Base-by-base conservation (phyloP, 2,888 invertebrate species). In the Brachylomia viminalis region DNA sequence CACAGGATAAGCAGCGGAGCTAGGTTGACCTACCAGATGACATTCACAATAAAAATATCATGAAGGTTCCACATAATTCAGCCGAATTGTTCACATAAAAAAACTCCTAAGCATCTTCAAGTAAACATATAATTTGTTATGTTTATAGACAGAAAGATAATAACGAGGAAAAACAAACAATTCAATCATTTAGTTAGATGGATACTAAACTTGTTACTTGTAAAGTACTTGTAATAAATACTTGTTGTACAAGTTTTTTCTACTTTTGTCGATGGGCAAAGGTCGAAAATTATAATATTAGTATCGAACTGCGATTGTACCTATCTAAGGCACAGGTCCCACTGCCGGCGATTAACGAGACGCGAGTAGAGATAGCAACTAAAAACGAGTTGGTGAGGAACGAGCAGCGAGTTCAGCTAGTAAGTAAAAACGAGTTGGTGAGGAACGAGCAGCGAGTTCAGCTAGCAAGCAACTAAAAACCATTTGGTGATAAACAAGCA, bases 181-280 rank as follows among this genome's bases (percentile, higher is more conserved):
- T 45, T n/a, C 23, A 30, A 59, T 65, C 1, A 45, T 59, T 27
- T 70, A 38, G 45, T 61, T 30, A 15, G 30, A 54, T 3, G 27
- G 23, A 66, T 52, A 64, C 30, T n/a, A n/a, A n/a, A n/a, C n/a
- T 62, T 77, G 62, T 69, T 15, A 73, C 49, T 52, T 62, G 42
- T 49, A 0, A n/a, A 42, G 30, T 61, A 49, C 38, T 56, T 52
- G 38, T 49, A 2, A 66, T 49, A 72, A 49, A 70, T 30, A 56
- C 17, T 79, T 61, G 72, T 23, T 15, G 1, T 33, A n/a, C 38
- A 0, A 58, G 79, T 77, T 73, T 68, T 42, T 73, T 79, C 33
- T 64, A 3, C 15, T 58, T 59, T 30, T 58, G 33, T 33, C 6
- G 47, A 23, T 47, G 30, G 4, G 13, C 20, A 38, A 65, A 71